Percentiles rank a stretch among this genome's conserved stretches.
phyloP scores from a whole-genome alignment of 1,140 invertebrate genomes.

The Plectrocnemia conspersa region DNA sequence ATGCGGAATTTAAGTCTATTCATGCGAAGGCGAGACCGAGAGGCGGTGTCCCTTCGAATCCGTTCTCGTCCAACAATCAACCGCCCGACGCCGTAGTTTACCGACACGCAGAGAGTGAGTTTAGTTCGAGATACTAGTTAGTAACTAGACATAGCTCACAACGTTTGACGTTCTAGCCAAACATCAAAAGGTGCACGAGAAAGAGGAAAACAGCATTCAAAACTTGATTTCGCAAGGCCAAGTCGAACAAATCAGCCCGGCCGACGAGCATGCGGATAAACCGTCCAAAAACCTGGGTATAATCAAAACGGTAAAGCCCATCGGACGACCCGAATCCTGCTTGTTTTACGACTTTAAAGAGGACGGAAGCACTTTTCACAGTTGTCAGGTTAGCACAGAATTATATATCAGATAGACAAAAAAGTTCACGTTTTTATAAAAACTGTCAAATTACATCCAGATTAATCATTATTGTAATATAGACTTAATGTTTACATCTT shows the following conservation, averaged over 20 bases:
- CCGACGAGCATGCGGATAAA: not conserved
- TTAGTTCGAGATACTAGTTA: too few relatives aligned
- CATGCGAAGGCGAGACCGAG: too few relatives aligned
- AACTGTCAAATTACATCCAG: too few relatives aligned
- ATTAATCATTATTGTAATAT: not conserved
- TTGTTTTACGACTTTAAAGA: not conserved
- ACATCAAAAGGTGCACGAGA: too few relatives aligned
- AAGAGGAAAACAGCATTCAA: conserved; percentile 13
- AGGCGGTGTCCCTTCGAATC: too few relatives aligned
- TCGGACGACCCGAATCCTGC: conserved; percentile 26
- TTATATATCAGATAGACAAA: not conserved
- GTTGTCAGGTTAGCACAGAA: conserved; percentile 20
- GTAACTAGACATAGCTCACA: too few relatives aligned
- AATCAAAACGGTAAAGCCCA: conserved; percentile 17
- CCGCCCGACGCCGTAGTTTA: too few relatives aligned
- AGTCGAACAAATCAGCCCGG: not conserved
- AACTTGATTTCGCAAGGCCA: conserved; percentile 1
- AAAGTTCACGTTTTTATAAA: too few relatives aligned
- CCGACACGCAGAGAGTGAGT: too few relatives aligned
- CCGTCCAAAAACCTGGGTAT: conserved; percentile 6
- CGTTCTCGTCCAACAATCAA: too few relatives aligned
- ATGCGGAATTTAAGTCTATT: too few relatives aligned
- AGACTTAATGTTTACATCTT: not conserved
- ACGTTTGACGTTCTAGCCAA: too few relatives aligned
- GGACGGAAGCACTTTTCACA: conserved; percentile 2